A percentile compares a stretch with the other conserved stretches of the same genome.
Conservation (phyloP, 2,797 vertebrate genomes). For the Cichlasoma orientale region DNA sequence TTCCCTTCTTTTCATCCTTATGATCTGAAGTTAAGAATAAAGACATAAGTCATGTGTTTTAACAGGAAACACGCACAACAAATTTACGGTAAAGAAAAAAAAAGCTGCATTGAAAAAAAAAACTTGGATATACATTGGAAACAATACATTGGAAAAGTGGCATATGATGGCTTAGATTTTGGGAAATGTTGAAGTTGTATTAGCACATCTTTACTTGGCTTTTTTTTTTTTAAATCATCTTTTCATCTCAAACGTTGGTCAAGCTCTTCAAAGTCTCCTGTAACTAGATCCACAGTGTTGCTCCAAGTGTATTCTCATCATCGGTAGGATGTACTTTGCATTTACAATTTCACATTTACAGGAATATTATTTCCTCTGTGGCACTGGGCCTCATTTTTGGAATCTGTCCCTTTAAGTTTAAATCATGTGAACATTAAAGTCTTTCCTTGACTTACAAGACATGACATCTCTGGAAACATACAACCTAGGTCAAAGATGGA, state of each 20-base stretch:
- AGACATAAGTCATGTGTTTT: slow-evolving; percentile 55
- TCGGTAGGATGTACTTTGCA: slow-evolving; percentile 64
- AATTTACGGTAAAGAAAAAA: slow-evolving; percentile 51
- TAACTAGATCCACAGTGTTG: neutral
- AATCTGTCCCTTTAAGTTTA: slow-evolving; percentile 71
- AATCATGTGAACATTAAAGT: slow-evolving; percentile 81
- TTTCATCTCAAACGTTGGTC: neutral
- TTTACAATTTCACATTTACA: slow-evolving; percentile 70
- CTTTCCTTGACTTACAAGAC: slow-evolving; percentile 82
- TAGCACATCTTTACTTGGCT: neutral
- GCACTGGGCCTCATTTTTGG: slow-evolving; percentile 57
- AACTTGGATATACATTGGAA: neutral
- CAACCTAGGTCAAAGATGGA: slow-evolving; percentile 83
- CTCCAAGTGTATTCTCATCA: slow-evolving; percentile 43
- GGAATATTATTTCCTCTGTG: slow-evolving; percentile 73
- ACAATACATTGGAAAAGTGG: slow-evolving; percentile 29
- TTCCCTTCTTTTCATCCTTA: slow-evolving; percentile 63
- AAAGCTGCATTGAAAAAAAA: slow-evolving; percentile 24
- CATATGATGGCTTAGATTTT: slow-evolving; percentile 17
- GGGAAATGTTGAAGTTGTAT: neutral
- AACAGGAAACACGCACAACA: slow-evolving; percentile 60
- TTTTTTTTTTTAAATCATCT: neutral
- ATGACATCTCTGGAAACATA: slow-evolving; percentile 82
- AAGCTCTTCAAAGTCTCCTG: slow-evolving; percentile 4
- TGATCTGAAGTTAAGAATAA: slow-evolving; percentile 69